Evolutionary conservation across 2,797 vertebrate species (phyloP), one percentile per base, ranked within the genome.

Genomic region (Girardinus metallicus): DNA sequence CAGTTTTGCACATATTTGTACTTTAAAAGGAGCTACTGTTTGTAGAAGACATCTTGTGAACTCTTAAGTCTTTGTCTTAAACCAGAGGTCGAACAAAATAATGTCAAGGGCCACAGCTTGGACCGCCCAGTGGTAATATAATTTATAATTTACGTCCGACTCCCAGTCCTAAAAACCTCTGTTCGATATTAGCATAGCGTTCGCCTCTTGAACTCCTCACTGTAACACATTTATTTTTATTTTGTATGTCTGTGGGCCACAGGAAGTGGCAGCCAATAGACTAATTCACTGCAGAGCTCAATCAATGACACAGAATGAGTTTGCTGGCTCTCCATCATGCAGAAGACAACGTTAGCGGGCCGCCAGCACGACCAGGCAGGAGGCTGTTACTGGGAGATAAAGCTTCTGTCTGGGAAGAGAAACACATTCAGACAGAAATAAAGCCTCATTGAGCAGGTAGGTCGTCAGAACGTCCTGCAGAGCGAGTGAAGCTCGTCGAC

Each of bases 221-320:
- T 73, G 29, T 75, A 51, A 77, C 60, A 74, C 77, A 77, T 57
- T 36, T 23, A 31, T 85, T 49, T 75, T 72, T 2, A 49, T 21
- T 21, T 6, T 85, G 66, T 36, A 73, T 47, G 36, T 49, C 18
- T 49, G 46, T 47, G 41, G 73, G 60, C 76, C 82, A 70, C 78
- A 43, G 49, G 80, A 77, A 41, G 74, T 60, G 74, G 88, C 77
- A 85, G 86, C 86, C 88, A 88, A 82, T 64, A 85, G 79, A 74
- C 82, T 91, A 83, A 92, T 91, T 89, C 82, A 83, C 86, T 83
- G 85, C 90, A 91, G 85, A 9, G 78, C 85, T 93, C 90, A 83
- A 90, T 93, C 91, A 93, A 82, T 90, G 86, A 81, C 89, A 85
- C 80, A 72, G 77, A 81, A 80, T 86, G 87, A 83, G 86, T 88